phyloP scores from a whole-genome alignment of 2,888 invertebrate species.

The Elmis aenea region DNA sequence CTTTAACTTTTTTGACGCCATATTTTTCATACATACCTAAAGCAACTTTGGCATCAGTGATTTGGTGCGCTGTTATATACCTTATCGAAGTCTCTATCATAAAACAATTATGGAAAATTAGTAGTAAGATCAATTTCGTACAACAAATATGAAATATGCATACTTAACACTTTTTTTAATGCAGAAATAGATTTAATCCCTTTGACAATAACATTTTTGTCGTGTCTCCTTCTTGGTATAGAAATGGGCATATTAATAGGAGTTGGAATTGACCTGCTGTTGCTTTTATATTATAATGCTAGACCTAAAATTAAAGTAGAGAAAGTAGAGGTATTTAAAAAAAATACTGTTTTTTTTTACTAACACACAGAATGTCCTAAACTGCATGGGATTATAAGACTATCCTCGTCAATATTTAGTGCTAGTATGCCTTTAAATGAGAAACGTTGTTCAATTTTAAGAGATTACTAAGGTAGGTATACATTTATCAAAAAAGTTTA shows the following conservation, averaged over 20 bases:
- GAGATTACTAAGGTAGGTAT: too few relatives aligned
- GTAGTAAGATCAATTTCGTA: conserved; percentile 57
- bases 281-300: conserved; percentile 62
- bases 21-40: conserved; percentile 71
- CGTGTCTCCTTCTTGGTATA: conserved; percentile 63
- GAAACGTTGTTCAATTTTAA: too few relatives aligned
- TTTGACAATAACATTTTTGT: conserved; percentile 60
- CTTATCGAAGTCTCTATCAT: conserved; percentile 64
- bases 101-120: conserved; percentile 59
- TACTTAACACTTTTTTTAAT: conserved; percentile 24
- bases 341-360: too few relatives aligned
- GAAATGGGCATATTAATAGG: conserved; percentile 66
- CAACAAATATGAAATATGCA: too few relatives aligned
- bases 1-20: conserved; percentile 66
- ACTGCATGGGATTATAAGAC: too few relatives aligned
- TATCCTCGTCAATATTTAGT: too few relatives aligned
- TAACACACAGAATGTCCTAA: too few relatives aligned
- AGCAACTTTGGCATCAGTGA: conserved; percentile 65
- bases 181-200: conserved; percentile 67
- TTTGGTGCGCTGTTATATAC: conserved; percentile 71
- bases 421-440: too few relatives aligned
- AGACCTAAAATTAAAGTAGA: conserved; percentile 59
- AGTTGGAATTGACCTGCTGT: conserved; percentile 56
- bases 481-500: too few relatives aligned
- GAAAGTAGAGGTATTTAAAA: too few relatives aligned